Evolutionary conservation across 2,797 vertebrate genomes (phyloP).

Genomic region (Capromys pilorides): DNA sequence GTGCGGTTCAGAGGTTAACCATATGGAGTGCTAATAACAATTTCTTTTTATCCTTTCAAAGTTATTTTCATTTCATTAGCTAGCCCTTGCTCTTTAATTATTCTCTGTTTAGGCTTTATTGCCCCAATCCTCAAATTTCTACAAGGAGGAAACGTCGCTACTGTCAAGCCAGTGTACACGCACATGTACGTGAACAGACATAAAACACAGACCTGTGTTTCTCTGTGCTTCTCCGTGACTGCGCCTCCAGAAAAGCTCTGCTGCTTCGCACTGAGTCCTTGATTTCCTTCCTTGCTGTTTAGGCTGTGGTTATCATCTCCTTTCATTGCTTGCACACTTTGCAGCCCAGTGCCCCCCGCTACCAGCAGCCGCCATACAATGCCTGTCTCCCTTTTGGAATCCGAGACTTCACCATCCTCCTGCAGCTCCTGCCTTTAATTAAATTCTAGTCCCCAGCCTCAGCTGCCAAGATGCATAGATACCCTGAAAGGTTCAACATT

Average conservation of each 20-base stretch:
- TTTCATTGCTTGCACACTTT: background rate
- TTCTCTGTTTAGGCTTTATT: constrained; percentile 73
- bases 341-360: background rate
- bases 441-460: constrained; percentile 83
- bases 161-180: background rate
- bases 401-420: constrained; percentile 70
- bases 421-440: constrained; percentile 84
- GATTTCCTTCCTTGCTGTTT: constrained; percentile 44
- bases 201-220: background rate
- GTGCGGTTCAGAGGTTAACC: constrained; percentile 77
- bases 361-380: constrained; percentile 17
- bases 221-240: background rate
- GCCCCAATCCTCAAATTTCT: constrained; percentile 69
- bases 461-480: constrained; percentile 79
- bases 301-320: constrained; percentile 42
- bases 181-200: background rate
- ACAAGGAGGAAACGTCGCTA: constrained; percentile 39
- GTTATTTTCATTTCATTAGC: constrained; percentile 81
- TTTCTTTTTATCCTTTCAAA: constrained; percentile 78
- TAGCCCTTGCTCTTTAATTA: constrained; percentile 77
- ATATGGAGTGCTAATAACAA: constrained; percentile 74
- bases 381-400: constrained; percentile 69
- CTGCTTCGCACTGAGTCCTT: background rate
- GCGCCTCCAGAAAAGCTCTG: constrained; percentile 25
- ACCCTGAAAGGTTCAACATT: constrained; percentile 82